A percentile compares a stretch with the other conserved stretches of the same genome.
These are phyloP conservation scores for Laupala kohalensis DNA, from an alignment of 1,140 invertebrate species.

Conservation along the genomic window DNA sequence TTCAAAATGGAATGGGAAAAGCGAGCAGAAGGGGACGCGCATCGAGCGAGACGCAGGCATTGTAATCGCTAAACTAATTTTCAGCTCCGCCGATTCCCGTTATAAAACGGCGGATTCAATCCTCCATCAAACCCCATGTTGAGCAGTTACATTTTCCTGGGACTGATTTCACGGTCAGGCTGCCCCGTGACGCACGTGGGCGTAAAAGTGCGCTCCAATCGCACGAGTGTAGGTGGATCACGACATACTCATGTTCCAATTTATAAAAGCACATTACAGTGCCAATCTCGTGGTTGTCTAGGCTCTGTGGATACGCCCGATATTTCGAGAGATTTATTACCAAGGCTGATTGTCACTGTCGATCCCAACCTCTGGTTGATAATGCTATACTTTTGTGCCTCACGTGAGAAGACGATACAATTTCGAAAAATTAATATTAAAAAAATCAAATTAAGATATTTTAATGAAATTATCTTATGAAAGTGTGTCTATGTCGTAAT, in stretches of 20 bases:
- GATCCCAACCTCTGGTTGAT: no score
- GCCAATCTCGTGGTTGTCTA: not conserved
- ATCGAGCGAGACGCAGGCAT: not conserved
- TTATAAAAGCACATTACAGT: not conserved
- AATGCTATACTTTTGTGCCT: no score
- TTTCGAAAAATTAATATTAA: not conserved
- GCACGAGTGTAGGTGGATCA: no score
- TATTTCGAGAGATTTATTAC: not conserved
- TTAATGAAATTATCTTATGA: not conserved
- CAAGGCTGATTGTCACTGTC: not conserved
- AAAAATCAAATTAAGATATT: not conserved
- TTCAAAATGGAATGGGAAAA: not conserved
- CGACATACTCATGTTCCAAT: not conserved
- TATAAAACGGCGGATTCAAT: not conserved
- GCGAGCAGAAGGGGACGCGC: not conserved
- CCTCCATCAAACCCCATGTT: not conserved
- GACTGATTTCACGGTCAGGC: not conserved
- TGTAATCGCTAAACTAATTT: not conserved
- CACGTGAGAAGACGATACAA: not conserved
- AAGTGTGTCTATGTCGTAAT: not conserved
- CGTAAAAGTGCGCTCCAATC: not conserved
- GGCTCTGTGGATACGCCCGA: not conserved
- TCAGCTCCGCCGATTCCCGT: not conserved
- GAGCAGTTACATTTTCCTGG: not conserved
- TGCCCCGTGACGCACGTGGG: not conserved